A percentile compares a stretch with the other conserved stretches of the same genome.
These are phyloP conservation scores for Lipotes vexillifer DNA, from an alignment of 2,113 vertebrate genomes.

Conservation along the genomic window DNA sequence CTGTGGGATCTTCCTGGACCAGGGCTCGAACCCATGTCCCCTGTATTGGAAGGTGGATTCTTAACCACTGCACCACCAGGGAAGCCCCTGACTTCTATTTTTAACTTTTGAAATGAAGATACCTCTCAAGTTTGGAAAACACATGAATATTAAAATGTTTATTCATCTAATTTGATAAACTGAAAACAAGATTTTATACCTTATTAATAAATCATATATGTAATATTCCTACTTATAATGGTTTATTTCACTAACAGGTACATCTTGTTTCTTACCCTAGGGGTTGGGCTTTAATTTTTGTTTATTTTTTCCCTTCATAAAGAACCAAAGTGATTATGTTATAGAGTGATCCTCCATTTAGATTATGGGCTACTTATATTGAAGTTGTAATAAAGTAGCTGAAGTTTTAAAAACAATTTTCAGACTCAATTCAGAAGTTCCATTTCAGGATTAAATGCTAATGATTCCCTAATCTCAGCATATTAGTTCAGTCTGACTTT, in stretches of 20 bases:
- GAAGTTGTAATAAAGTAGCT: not conserved
- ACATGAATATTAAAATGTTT: not conserved
- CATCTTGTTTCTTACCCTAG: not conserved
- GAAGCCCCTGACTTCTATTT: not conserved
- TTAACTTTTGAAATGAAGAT: not conserved
- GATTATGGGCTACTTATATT: not conserved
- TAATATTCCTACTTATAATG: not conserved
- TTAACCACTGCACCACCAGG: too few relatives aligned
- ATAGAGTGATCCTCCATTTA: not conserved
- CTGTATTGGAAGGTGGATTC: too few relatives aligned
- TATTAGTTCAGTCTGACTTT: not conserved
- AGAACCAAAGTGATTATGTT: not conserved
- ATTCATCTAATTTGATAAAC: constrained; percentile 7
- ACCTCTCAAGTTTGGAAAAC: not conserved
- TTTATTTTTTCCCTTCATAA: not conserved
- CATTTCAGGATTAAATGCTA: not conserved
- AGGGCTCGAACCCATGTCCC: too few relatives aligned
- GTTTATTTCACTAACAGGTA: not conserved
- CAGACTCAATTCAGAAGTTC: not conserved
- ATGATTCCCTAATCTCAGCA: not conserved
- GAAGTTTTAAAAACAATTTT: not conserved
- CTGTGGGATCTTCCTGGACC: too few relatives aligned
- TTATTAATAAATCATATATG: not conserved
- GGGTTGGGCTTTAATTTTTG: not conserved
- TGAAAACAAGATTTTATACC: not conserved